A percentile compares a stretch with the other conserved stretches of the same genome.
These are phyloP conservation scores for Dendrolimus houi DNA, from an alignment of 2,888 invertebrate species.

Conservation along the genomic window DNA sequence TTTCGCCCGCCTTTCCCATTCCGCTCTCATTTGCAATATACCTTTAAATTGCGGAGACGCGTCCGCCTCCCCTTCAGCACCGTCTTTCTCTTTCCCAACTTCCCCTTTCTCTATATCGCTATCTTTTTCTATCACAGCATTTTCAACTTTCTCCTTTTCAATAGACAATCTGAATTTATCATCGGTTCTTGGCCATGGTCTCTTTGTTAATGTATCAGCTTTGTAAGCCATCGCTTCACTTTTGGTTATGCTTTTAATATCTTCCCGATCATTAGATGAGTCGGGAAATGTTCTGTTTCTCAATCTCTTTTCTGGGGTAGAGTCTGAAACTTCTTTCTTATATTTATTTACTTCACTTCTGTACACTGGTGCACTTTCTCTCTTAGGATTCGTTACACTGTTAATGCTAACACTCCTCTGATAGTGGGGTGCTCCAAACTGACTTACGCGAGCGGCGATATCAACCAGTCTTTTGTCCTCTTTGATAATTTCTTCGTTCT, in stretches of 20 bases:
- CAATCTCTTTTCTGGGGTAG: conserved; percentile 66
- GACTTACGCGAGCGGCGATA: conserved; percentile 60
- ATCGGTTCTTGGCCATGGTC: conserved; percentile 61
- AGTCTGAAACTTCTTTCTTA: conserved; percentile 70
- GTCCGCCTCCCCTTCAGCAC: conserved; percentile 46
- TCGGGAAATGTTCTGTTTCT: conserved; percentile 70
- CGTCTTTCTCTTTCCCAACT: conserved; percentile 42
- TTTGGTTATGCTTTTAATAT: conserved; percentile 58
- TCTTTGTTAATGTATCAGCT: conserved; percentile 61
- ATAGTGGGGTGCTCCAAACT: conserved; percentile 60
- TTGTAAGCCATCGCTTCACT: conserved; percentile 56
- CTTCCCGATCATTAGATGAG: conserved; percentile 64
- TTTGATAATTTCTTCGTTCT: conserved; percentile 72
- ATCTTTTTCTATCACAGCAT: conserved; percentile 62
- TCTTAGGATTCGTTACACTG: conserved; percentile 53
- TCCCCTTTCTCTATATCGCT: conserved; percentile 47
- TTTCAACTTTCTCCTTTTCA: conserved; percentile 53
- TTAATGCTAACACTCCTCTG: conserved; percentile 64
- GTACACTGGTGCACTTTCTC: conserved; percentile 59
- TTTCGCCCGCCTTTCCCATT: conserved; percentile 87
- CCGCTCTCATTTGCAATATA: conserved; percentile 83
- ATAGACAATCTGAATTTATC: conserved; percentile 46
- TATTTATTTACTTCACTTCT: conserved; percentile 65
- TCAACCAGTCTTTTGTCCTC: conserved; percentile 58
- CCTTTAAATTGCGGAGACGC: conserved; percentile 79